Evolutionary conservation across 64 coral and sea anemone genomes (phyloP).

Genomic region (Acropora yongei): DNA sequence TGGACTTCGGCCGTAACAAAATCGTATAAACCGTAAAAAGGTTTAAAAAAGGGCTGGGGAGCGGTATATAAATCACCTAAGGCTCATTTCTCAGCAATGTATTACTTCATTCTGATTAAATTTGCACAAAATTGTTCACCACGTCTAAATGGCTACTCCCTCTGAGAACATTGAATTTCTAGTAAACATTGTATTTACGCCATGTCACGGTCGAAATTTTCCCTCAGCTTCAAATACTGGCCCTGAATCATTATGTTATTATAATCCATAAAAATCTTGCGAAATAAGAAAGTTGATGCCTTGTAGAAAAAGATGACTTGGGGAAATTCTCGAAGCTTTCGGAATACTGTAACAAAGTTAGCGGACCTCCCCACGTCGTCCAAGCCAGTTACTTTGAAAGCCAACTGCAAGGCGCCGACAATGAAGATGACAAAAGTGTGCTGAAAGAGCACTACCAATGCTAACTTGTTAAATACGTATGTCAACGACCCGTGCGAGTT

Average conservation of each 20-base stretch:
- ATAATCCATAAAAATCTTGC: constrained; percentile 60
- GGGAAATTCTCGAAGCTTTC: constrained; percentile 41
- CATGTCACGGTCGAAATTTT: too few species aligned
- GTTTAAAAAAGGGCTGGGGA: too few species aligned
- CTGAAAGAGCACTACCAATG: background rate
- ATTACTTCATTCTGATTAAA: too few species aligned
- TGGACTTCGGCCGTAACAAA: too few species aligned
- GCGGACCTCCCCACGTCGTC: constrained; percentile 21
- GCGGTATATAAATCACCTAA: too few species aligned
- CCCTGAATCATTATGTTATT: constrained; percentile 28
- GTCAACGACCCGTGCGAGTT: background rate
- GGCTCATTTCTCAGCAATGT: too few species aligned
- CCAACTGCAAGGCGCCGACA: constrained; percentile 47
- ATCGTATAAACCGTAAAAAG: too few species aligned
- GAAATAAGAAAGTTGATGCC: constrained; percentile 26
- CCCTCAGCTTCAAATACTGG: background rate
- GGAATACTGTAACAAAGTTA: constrained; percentile 41
- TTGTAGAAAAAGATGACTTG: constrained; percentile 53
- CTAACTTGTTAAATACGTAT: constrained; percentile 25
- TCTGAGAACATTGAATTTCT: too few species aligned
- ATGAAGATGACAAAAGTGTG: constrained; percentile 36
- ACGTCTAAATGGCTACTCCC: too few species aligned
- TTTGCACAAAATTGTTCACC: too few species aligned
- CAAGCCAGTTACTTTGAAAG: constrained; percentile 52
- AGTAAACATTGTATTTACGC: too few species aligned